Evolutionary conservation across 2,888 invertebrate genomes (phyloP).

Genomic region (Drosophila affinis): DNA sequence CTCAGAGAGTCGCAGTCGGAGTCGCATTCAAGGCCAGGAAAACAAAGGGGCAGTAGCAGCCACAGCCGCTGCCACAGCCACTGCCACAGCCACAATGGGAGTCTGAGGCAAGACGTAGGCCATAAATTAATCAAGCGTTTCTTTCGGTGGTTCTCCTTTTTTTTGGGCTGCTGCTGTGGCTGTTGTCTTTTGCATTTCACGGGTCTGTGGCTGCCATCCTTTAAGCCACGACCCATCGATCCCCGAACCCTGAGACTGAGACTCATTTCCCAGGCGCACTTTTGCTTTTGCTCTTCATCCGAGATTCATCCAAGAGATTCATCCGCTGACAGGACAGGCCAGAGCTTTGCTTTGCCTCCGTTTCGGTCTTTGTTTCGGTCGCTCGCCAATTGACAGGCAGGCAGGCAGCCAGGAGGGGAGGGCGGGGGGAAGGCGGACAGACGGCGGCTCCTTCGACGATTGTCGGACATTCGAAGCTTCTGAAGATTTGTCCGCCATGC

Average conservation of each 20-base stretch:
- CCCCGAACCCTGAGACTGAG: conserved; percentile 21
- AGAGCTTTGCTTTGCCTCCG: conserved; percentile 14
- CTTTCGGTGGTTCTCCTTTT: conserved; percentile 20
- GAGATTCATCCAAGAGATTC: conserved; percentile 60
- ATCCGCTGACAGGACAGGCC: conserved; percentile 60
- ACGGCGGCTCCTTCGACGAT: conserved; percentile 5
- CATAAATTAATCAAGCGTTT: conserved; percentile 71
- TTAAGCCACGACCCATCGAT: conserved; percentile 8
- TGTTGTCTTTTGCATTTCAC: conserved; percentile 62
- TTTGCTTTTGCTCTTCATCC: conserved; percentile 60
- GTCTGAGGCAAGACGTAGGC: conserved; percentile 49
- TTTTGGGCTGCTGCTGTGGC: conserved; percentile 20
- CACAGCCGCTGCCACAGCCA: conserved; percentile 36
- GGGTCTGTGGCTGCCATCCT: conserved; percentile 8
- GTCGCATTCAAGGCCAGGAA: conserved; percentile 69
- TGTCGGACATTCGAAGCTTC: conserved; percentile 34
- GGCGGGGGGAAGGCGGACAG: conserved; percentile 8
- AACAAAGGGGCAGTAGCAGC: conserved; percentile 32
- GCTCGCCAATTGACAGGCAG: conserved; percentile 60
- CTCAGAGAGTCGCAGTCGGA: conserved; percentile 16
- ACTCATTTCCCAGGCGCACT: conserved; percentile 61
- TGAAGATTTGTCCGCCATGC: conserved; percentile 69
- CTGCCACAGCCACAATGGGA: conserved; percentile 56
- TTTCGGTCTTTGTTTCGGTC: conserved; percentile 19
- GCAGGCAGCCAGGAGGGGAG: neutral